phyloP scores from a whole-genome alignment of 2,888 invertebrate genomes.

The Muschampia plurimacula region DNA sequence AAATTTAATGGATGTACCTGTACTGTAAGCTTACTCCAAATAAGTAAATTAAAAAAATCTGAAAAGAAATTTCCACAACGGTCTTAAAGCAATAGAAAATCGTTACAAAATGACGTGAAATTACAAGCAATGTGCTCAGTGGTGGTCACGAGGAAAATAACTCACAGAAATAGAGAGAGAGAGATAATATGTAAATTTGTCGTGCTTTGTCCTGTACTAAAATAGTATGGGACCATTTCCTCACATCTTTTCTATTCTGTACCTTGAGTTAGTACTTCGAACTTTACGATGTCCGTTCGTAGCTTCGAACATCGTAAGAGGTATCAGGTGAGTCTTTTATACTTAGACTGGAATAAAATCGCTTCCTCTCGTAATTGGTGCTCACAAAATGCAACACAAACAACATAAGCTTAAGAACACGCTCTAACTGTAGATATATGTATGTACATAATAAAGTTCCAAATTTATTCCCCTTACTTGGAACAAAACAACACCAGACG shows the following conservation, averaged over 20 bases:
- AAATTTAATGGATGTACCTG: too few species aligned
- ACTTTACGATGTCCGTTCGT: neutral
- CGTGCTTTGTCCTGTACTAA: too few species aligned
- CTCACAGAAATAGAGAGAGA: too few species aligned
- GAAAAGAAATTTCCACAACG: too few species aligned
- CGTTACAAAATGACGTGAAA: too few species aligned
- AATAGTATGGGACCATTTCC: too few species aligned
- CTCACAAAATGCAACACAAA: slow-evolving; percentile 59
- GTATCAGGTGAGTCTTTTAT: slow-evolving; percentile 67
- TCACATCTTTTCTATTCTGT: neutral
- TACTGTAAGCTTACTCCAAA: too few species aligned
- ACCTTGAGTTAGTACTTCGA: neutral
- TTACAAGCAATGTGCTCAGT: too few species aligned
- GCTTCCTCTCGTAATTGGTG: slow-evolving; percentile 64
- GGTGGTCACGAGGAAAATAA: too few species aligned
- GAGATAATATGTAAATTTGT: too few species aligned
- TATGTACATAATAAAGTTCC: slow-evolving; percentile 52
- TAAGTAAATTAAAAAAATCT: too few species aligned
- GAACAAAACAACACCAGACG: slow-evolving; percentile 66
- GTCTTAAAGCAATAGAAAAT: too few species aligned
- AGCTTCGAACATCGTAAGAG: neutral
- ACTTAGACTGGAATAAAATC: slow-evolving; percentile 70
- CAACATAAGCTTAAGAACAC: slow-evolving; percentile 49
- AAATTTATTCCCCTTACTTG: slow-evolving; percentile 50
- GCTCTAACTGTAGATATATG: neutral